Conservation (phyloP, 2,113 vertebrate genomes). For the Tautogolabrus adspersus region DNA sequence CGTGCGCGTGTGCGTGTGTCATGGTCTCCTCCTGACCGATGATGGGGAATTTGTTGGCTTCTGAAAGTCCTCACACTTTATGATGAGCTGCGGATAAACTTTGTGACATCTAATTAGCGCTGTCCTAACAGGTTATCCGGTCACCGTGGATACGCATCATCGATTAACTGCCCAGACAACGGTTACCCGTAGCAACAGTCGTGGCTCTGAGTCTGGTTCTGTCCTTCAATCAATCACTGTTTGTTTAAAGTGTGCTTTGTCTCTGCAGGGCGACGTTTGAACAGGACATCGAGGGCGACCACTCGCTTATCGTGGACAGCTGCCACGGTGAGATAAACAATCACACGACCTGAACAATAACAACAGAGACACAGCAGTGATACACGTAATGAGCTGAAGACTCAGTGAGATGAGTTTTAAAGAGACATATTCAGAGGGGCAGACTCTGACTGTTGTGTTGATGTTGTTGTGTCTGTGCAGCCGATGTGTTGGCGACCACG, state of each 20-base stretch:
- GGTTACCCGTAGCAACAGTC: slow-evolving; percentile 12
- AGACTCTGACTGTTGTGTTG: not conserved
- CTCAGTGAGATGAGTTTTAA: too few species aligned
- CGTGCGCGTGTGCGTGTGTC: not conserved
- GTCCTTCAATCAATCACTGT: not conserved
- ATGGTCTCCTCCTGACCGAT: not conserved
- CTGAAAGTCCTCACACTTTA: not conserved
- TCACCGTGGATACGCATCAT: not conserved
- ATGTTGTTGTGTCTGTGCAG: slow-evolving; percentile 22
- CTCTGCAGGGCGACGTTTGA: slow-evolving; percentile 73
- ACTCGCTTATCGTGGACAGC: slow-evolving; percentile 23
- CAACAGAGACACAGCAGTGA: not conserved
- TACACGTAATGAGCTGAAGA: not conserved
- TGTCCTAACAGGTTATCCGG: not conserved
- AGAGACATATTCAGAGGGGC: too few species aligned
- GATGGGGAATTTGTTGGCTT: not conserved
- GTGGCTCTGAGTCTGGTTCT: not conserved
- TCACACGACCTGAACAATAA: not conserved
- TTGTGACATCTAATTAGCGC: slow-evolving; percentile 30
- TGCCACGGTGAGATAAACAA: slow-evolving; percentile 66
- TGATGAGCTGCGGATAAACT: slow-evolving; percentile 8
- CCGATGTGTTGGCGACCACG: slow-evolving; percentile 47
- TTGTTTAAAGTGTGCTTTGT: not conserved
- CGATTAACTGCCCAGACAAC: slow-evolving; percentile 5
- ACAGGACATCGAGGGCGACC: slow-evolving; percentile 73